Evolutionary conservation across 2,797 vertebrate genomes (phyloP).

Genomic region (Gambelia wislizenii): DNA sequence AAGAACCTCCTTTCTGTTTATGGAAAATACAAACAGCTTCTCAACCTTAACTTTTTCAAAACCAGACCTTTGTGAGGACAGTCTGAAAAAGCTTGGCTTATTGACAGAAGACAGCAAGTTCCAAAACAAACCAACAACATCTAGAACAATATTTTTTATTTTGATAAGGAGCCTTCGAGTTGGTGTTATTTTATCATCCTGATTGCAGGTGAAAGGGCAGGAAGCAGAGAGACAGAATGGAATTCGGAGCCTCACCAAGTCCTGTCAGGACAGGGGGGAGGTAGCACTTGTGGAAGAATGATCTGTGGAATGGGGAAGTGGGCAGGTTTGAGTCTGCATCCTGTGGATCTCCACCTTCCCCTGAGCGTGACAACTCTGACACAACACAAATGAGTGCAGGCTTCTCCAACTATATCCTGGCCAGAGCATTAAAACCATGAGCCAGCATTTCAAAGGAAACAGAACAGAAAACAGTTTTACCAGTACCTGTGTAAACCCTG

Average conservation of each 20-base stretch:
- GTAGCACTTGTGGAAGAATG: constrained; percentile 41
- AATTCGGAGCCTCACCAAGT: constrained; percentile 65
- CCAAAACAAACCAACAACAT: constrained; percentile 42
- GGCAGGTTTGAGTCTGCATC: constrained; percentile 66
- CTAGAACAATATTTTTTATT: constrained; percentile 60
- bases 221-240: constrained; percentile 74
- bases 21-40: constrained; percentile 50
- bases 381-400: constrained; percentile 52
- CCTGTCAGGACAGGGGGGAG: constrained; percentile 64
- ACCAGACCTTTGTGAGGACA: constrained; percentile 40
- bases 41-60: constrained; percentile 29
- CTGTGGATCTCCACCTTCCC: constrained; percentile 70
- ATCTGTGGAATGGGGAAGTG: constrained; percentile 72
- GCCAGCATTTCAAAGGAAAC: constrained; percentile 39
- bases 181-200: constrained; percentile 57
- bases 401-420: constrained; percentile 51
- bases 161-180: constrained; percentile 39
- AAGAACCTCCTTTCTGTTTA: constrained; percentile 28
- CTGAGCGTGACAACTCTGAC: constrained; percentile 61
- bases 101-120: constrained; percentile 29
- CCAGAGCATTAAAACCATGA: constrained; percentile 44
- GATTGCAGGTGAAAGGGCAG: constrained; percentile 74
- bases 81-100: constrained; percentile 36
- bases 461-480: constrained; percentile 19
- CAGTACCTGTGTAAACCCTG: background rate